Percentiles rank a stretch among this genome's conserved stretches.
phyloP scores from a whole-genome alignment of 2,797 vertebrate species.

The Eurystomus glaucurus region DNA sequence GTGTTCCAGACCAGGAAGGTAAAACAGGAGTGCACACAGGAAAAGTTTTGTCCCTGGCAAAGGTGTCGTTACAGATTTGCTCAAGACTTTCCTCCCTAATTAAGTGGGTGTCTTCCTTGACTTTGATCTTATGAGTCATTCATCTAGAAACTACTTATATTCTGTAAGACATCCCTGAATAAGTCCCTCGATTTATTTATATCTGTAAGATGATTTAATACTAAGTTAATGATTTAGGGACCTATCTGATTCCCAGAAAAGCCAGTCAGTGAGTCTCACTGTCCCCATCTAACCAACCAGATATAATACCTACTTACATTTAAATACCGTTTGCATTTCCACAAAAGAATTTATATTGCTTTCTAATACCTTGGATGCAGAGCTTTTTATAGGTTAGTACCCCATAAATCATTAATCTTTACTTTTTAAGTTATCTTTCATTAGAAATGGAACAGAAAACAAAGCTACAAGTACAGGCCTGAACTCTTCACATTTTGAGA shows the following conservation, averaged over 20 bases:
- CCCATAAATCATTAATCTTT: constrained; percentile 13
- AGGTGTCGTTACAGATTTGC: constrained; percentile 65
- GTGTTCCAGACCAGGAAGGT: neutral
- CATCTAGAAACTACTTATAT: constrained; percentile 70
- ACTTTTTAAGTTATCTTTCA: constrained; percentile 35
- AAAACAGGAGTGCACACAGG: neutral
- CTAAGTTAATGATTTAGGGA: constrained; percentile 71
- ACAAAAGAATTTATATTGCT: constrained; percentile 71
- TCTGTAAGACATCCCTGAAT: constrained; percentile 53
- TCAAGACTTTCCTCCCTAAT: constrained; percentile 78
- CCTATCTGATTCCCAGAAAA: constrained; percentile 69
- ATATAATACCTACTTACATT: constrained; percentile 45
- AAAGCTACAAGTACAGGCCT: neutral
- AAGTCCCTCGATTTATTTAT: constrained; percentile 66
- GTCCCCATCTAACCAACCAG: constrained; percentile 47
- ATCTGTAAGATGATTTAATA: constrained; percentile 70
- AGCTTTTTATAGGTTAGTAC: constrained; percentile 51
- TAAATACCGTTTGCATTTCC: constrained; percentile 51
- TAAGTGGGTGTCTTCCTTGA: constrained; percentile 82
- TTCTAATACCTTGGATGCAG: constrained; percentile 56
- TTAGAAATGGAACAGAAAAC: constrained; percentile 39
- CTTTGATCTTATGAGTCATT: constrained; percentile 82
- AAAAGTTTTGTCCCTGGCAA: constrained; percentile 23
- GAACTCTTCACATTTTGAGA: constrained; percentile 23
- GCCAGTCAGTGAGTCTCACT: constrained; percentile 8